These are phyloP conservation scores for Sipunculus nudus DNA, from an alignment of 2,888 invertebrate genomes.

Conservation along the genomic window DNA sequence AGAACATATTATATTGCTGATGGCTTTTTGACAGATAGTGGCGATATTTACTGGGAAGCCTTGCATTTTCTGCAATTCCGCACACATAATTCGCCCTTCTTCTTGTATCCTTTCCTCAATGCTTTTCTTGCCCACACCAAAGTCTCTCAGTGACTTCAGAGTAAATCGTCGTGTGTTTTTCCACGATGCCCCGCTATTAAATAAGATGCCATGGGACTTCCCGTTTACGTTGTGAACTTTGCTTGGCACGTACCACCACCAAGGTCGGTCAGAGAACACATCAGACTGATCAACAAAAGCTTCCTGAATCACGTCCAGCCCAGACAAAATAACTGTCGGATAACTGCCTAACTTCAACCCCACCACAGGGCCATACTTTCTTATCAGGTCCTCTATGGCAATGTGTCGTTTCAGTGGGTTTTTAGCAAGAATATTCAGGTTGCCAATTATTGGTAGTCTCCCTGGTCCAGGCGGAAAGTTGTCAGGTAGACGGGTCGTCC, in stretches of 20 bases:
- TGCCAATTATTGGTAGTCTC: too few relatives aligned
- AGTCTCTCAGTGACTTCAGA: slow-evolving; percentile 7
- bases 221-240: neutral
- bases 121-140: slow-evolving; percentile 12
- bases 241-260: neutral
- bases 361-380: too few relatives aligned
- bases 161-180: slow-evolving; percentile 1
- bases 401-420: too few relatives aligned
- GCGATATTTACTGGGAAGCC: neutral
- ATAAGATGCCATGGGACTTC: neutral
- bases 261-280: slow-evolving; percentile 6
- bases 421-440: too few relatives aligned
- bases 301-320: slow-evolving; percentile 11
- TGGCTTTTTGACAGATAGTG: neutral
- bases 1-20: slow-evolving; percentile 13
- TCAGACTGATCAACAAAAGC: slow-evolving; percentile 12
- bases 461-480: too few relatives aligned
- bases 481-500: too few relatives aligned
- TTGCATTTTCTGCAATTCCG: neutral
- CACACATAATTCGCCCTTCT: slow-evolving; percentile 2
- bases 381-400: too few relatives aligned
- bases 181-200: neutral
- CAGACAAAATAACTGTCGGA: neutral
- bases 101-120: slow-evolving; percentile 13
- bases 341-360: neutral